These are phyloP conservation scores for Mugil cephalus DNA, from an alignment of 2,113 vertebrate species.

Conservation along the genomic window DNA sequence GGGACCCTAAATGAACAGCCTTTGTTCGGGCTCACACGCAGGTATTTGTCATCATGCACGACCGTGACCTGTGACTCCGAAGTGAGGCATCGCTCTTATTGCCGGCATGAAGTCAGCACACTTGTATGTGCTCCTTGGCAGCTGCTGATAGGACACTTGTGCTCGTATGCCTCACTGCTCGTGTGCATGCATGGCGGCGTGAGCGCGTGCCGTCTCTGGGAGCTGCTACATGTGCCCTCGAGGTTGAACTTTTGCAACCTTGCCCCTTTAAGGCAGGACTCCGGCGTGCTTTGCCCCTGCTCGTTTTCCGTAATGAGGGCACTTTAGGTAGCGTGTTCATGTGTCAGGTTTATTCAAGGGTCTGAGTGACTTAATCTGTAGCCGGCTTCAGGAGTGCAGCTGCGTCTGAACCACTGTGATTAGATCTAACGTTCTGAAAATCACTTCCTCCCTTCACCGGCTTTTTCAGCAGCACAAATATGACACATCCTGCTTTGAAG, in stretches of 20 bases:
- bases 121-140: constrained; percentile 43
- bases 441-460: background rate
- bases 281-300: constrained; percentile 18
- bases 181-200: constrained; percentile 37
- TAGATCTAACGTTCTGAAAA: constrained; percentile 23
- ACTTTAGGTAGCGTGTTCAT: constrained; percentile 38
- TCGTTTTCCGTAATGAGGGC: constrained; percentile 29
- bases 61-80: constrained; percentile 51
- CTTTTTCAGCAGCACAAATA: constrained; percentile 7
- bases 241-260: constrained; percentile 29
- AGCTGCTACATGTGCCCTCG: constrained; percentile 37
- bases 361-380: constrained; percentile 42
- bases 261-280: constrained; percentile 54
- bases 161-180: constrained; percentile 48
- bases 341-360: constrained; percentile 57
- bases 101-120: constrained; percentile 54
- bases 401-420: constrained; percentile 11
- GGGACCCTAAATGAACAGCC: constrained; percentile 30
- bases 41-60: constrained; percentile 33
- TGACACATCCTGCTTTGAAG: background rate
- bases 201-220: constrained; percentile 35
- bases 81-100: constrained; percentile 58
- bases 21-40: constrained; percentile 51
- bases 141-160: constrained; percentile 52
- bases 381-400: constrained; percentile 38